Percentiles rank a stretch among this genome's conserved stretches.
Evolutionary conservation across 2,888 invertebrate species (phyloP).

Genomic region (Taenaris catops): DNA sequence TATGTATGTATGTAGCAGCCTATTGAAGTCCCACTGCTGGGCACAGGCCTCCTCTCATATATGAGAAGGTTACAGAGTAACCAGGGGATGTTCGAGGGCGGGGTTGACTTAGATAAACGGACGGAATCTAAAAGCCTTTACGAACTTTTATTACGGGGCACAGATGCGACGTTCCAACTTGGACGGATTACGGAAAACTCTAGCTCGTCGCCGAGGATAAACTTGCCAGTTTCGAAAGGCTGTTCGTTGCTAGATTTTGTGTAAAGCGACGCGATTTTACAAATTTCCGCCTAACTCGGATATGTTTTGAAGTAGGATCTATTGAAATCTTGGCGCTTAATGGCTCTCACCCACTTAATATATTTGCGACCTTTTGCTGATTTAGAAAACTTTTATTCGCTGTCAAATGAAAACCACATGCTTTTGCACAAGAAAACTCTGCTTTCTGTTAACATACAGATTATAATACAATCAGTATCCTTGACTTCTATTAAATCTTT

Average conservation of each 20-base stretch:
- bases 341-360: constrained; percentile 2
- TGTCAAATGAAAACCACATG: too few relatives aligned
- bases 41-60: too few relatives aligned
- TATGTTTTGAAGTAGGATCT: constrained; percentile 22
- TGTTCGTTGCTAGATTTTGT: constrained; percentile 13
- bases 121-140: constrained; percentile 10
- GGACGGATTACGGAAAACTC: constrained; percentile 47
- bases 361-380: not conserved
- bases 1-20: too few relatives aligned
- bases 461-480: not conserved
- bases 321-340: constrained; percentile 18
- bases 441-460: not conserved
- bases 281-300: constrained; percentile 16
- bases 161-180: constrained; percentile 25
- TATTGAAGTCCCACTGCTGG: too few relatives aligned
- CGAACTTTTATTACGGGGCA: constrained; percentile 1
- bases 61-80: too few relatives aligned
- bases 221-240: constrained; percentile 30
- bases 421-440: too few relatives aligned
- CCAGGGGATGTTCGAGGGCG: constrained; percentile 59
- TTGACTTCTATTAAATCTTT: not conserved
- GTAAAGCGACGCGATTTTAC: constrained; percentile 17
- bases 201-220: constrained; percentile 38
- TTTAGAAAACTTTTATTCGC: not conserved
- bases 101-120: constrained; percentile 35